Evolutionary conservation across 2,888 invertebrate genomes (phyloP), one percentile per base, ranked within the genome.

Genomic region (Xanthorhoe designata): DNA sequence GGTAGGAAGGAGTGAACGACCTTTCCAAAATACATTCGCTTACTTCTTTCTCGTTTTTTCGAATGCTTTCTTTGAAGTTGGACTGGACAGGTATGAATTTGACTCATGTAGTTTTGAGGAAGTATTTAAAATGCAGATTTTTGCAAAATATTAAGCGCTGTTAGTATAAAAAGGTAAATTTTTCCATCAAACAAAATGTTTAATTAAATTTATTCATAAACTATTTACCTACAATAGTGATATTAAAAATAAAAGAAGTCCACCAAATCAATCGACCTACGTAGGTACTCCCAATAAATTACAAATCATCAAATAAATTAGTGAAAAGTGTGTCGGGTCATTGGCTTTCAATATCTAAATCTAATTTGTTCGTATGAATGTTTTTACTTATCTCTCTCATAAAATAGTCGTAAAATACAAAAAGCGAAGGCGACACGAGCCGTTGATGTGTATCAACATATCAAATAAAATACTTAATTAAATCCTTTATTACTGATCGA

Each of bases 381-480:
- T 78, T 68, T 69, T 64, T 66, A 35, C 32, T 59, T 88, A 88
- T 90, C 86, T 71, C 53, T 59, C 64, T 80, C 83, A 81, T 90
- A 86, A 90, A 90, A 89, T 69, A 71, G 78, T 85, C 89, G 85
- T 90, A 86, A 90, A 90, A 89, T 73, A 67, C 42, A 81, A 82
- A 82, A 78, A 71, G 68, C 71, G 77, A 75, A 82, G 79, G 74
- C 75, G 71, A 75, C 74, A 75, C 60, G 53, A 42, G 66, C 15
- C 45, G 18, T 72, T 71, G 78, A 80, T 83, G 77, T 73, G 68
- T 73, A 72, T 60, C 61, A 58, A 67, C 71, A 67, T 73, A 70
- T 50, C 56, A 17, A 35, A 63, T 64, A 55, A 62, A 60, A 50
- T 59, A 35, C 62, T 47, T 51, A 17, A 58, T 50, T 50, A 32